phyloP scores from a whole-genome alignment of 2,888 invertebrate species.

The Mesorhabditis belari region DNA sequence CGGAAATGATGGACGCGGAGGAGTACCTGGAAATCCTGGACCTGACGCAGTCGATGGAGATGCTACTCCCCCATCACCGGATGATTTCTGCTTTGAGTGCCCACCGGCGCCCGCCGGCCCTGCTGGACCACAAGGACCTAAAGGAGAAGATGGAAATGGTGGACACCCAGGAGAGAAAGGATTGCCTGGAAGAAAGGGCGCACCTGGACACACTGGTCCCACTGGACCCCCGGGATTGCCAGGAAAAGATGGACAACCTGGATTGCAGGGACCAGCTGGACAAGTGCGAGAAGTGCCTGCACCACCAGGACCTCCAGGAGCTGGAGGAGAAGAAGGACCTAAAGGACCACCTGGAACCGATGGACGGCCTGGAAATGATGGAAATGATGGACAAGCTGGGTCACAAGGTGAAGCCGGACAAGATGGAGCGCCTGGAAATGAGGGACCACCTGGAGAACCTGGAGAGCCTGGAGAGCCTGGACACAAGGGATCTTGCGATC shows the following conservation, averaged over 20 bases:
- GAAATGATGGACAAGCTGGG: conserved; percentile 22
- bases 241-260: conserved; percentile 30
- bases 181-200: conserved; percentile 36
- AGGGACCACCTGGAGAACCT: conserved; percentile 32
- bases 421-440: conserved; percentile 29
- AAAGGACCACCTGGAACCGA: conserved; percentile 35
- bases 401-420: conserved; percentile 28
- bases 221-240: conserved; percentile 33
- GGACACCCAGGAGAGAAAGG: conserved; percentile 17
- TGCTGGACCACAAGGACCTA: conserved; percentile 17
- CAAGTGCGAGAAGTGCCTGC: neutral
- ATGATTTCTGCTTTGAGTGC: conserved; percentile 35
- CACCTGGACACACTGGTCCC: conserved; percentile 35
- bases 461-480: conserved; percentile 32
- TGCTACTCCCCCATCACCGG: conserved; percentile 17
- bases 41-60: conserved; percentile 33
- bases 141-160: conserved; percentile 13
- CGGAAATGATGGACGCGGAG: conserved; percentile 35
- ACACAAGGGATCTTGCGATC: conserved; percentile 36
- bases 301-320: conserved; percentile 37
- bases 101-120: conserved; percentile 24
- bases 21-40: conserved; percentile 32
- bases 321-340: conserved; percentile 38
- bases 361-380: conserved; percentile 25
- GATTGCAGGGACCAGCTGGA: conserved; percentile 34